Conservation (phyloP, 2,888 invertebrate species). For the Clostera curtula region DNA sequence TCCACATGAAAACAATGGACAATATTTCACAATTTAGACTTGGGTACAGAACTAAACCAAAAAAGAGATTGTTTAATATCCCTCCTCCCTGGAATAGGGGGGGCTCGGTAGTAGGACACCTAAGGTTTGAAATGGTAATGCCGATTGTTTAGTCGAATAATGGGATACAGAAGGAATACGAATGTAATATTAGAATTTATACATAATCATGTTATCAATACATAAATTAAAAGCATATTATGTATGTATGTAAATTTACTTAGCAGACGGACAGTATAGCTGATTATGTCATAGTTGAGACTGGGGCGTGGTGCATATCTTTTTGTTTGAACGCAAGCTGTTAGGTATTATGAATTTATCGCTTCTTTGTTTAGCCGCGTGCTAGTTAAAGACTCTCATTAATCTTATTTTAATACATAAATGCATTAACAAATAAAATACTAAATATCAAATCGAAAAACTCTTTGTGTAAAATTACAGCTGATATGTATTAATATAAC, state of each 20-base stretch:
- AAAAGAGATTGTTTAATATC: no score
- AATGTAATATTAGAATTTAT: no score
- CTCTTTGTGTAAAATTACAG: no score
- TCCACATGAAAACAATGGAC: no score
- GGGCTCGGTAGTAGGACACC: no score
- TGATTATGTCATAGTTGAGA: slow-evolving; percentile 17
- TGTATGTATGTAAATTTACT: slow-evolving; percentile 12
- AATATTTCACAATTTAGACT: no score
- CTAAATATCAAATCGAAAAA: neutral
- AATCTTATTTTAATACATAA: slow-evolving; percentile 8
- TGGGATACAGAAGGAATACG: no score
- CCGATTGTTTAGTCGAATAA: no score
- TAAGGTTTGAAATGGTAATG: no score
- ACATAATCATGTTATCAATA: slow-evolving; percentile 6
- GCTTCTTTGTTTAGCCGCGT: slow-evolving; percentile 22
- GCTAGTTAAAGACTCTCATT: slow-evolving; percentile 10
- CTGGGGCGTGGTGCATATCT: slow-evolving; percentile 13
- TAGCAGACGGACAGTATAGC: slow-evolving; percentile 13
- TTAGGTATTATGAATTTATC: slow-evolving; percentile 24
- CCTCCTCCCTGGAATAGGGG: no score
- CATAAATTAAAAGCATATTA: slow-evolving; percentile 5
- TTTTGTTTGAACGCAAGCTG: slow-evolving; percentile 21
- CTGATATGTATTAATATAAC: no score
- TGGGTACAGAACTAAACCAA: no score
- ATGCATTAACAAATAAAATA: slow-evolving; percentile 6